These are phyloP conservation scores for Speoplatyrhinus poulsoni DNA, from an alignment of 2,113 vertebrate genomes.

Conservation along the genomic window DNA sequence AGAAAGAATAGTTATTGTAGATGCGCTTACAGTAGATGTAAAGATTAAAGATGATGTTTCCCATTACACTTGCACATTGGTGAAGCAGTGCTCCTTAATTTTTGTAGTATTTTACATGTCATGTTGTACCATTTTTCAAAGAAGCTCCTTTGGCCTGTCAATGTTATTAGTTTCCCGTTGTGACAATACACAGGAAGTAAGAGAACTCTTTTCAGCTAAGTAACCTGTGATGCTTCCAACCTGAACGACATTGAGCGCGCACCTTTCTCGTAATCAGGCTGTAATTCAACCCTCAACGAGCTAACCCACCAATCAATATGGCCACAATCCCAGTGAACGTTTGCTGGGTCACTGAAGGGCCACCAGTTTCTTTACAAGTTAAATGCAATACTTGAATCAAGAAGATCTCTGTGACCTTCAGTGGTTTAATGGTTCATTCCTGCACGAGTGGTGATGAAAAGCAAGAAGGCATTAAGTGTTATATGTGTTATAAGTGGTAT, in stretches of 20 bases:
- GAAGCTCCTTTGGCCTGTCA: conserved; percentile 6
- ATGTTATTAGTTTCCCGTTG: conserved; percentile 46
- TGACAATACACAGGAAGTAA: conserved; percentile 45
- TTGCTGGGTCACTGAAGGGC: conserved; percentile 75
- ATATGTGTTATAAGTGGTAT: conserved; percentile 14
- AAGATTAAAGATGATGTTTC: not conserved
- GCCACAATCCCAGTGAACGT: conserved; percentile 80
- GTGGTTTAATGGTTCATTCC: conserved; percentile 72
- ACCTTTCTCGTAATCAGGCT: conserved; percentile 67
- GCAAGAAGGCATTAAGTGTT: conserved; percentile 47
- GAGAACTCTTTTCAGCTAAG: conserved; percentile 46
- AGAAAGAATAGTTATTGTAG: conserved; percentile 26
- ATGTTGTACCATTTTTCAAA: too few species aligned
- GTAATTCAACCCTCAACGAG: conserved; percentile 73
- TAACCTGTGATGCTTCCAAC: conserved; percentile 44
- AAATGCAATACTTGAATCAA: conserved; percentile 79
- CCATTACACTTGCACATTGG: not conserved
- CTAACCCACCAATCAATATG: conserved; percentile 77
- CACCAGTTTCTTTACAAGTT: conserved; percentile 79
- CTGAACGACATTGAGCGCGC: conserved; percentile 69
- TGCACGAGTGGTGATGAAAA: conserved; percentile 65
- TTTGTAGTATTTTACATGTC: too few species aligned
- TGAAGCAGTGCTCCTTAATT: not conserved
- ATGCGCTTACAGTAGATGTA: conserved; percentile 4
- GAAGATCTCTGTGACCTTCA: conserved; percentile 74